A percentile compares a stretch with the other conserved stretches of the same genome.
Conservation (phyloP, 2,113 vertebrate species). For the Nerophis ophidion region DNA sequence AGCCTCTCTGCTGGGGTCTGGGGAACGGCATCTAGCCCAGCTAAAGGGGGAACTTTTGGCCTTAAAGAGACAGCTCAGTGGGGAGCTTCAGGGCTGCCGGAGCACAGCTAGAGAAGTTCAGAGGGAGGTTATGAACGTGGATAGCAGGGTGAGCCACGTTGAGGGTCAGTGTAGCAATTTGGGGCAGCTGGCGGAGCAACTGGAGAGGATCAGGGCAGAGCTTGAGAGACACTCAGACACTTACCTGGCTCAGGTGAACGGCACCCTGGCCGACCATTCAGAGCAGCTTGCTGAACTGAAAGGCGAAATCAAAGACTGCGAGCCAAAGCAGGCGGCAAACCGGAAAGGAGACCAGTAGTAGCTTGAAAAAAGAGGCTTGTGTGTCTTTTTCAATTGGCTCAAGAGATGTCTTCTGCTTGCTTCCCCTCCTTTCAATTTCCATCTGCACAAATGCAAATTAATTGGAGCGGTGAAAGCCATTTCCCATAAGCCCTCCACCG, state of each 20-base stretch:
- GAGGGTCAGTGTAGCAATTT: constrained; percentile 79
- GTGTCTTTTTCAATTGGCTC: constrained; percentile 33
- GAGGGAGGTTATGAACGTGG: constrained; percentile 77
- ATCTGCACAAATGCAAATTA: constrained; percentile 36
- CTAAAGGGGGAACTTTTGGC: constrained; percentile 83
- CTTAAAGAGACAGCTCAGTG: constrained; percentile 77
- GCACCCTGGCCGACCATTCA: constrained; percentile 78
- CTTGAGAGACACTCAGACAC: constrained; percentile 77
- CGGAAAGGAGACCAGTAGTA: constrained; percentile 66
- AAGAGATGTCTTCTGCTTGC: constrained; percentile 30
- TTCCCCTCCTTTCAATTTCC: constrained; percentile 14
- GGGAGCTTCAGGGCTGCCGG: constrained; percentile 82
- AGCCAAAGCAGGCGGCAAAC: constrained; percentile 65
- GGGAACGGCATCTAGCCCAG: constrained; percentile 82
- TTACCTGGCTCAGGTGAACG: constrained; percentile 82
- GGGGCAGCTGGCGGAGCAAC: constrained; percentile 70
- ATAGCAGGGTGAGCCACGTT: constrained; percentile 79
- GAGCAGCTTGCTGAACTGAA: constrained; percentile 82
- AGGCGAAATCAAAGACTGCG: constrained; percentile 80
- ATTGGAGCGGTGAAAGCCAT: constrained; percentile 28
- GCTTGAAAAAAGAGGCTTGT: constrained; percentile 21
- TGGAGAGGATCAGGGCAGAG: constrained; percentile 76
- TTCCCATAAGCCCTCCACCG: constrained; percentile 17
- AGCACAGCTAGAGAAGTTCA: constrained; percentile 75
- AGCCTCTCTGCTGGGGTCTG: constrained; percentile 78